Percentiles rank a stretch among this genome's conserved stretches.
phyloP scores from a whole-genome alignment of 2,113 vertebrate species.

The Eudorcas thomsonii region DNA sequence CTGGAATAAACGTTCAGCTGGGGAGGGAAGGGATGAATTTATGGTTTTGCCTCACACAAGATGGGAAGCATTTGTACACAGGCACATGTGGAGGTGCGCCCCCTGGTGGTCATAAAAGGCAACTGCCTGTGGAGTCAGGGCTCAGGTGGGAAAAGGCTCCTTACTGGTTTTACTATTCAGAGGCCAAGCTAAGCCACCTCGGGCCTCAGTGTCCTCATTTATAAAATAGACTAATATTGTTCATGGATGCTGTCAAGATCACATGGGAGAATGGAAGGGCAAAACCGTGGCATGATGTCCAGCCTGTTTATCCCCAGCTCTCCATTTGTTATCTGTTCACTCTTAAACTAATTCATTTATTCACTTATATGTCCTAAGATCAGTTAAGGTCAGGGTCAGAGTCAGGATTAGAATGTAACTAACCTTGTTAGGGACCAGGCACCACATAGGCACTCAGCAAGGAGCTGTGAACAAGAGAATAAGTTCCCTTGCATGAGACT shows the following conservation, averaged over 20 bases:
- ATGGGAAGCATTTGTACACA: fast-evolving
- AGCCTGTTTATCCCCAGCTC: not conserved
- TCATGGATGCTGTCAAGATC: not conserved
- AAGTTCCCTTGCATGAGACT: fast-evolving
- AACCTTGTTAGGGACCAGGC: not conserved
- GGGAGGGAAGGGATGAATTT: not conserved
- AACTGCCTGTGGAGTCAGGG: not conserved
- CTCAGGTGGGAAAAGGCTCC: fast-evolving
- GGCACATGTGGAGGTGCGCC: not conserved
- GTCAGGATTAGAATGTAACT: not conserved
- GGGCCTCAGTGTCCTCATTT: not conserved
- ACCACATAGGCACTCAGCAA: not conserved
- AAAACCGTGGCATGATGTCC: fast-evolving
- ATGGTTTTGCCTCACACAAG: not conserved
- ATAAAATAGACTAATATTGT: not conserved
- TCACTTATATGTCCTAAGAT: not conserved
- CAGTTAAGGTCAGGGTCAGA: not conserved
- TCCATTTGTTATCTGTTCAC: not conserved
- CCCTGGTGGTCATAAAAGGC: not conserved
- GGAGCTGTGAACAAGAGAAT: not conserved
- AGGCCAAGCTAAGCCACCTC: not conserved
- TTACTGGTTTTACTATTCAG: not conserved
- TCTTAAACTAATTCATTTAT: not conserved
- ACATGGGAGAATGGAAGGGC: fast-evolving
- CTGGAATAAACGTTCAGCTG: not conserved